Percentiles rank a stretch among this genome's conserved stretches.
These are phyloP conservation scores for Protaetia brevitarsis DNA, from an alignment of 1,140 invertebrate species.

Conservation along the genomic window DNA sequence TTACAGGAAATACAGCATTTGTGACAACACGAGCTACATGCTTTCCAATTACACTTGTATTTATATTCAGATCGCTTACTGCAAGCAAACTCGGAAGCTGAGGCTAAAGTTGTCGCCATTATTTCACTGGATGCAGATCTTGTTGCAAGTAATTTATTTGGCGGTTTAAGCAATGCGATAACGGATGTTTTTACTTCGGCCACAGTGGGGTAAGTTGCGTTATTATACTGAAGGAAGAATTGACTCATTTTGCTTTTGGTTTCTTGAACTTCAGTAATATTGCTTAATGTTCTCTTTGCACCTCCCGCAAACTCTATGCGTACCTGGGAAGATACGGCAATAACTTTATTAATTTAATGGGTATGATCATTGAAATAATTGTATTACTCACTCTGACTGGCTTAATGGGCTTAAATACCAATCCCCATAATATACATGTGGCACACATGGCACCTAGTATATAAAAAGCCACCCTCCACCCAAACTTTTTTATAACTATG, in stretches of 20 bases:
- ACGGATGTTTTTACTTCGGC: slow-evolving; percentile 19
- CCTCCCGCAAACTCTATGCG: neutral
- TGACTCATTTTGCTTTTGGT: slow-evolving; percentile 23
- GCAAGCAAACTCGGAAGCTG: neutral
- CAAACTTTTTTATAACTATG: slow-evolving; percentile 50
- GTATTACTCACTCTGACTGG: slow-evolving; percentile 18
- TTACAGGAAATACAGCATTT: neutral
- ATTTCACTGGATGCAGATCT: slow-evolving; percentile 21
- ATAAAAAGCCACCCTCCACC: slow-evolving; percentile 55
- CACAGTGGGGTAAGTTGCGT: slow-evolving; percentile 22
- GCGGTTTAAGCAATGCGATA: neutral
- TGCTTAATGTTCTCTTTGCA: slow-evolving; percentile 13
- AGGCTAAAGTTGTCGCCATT: slow-evolving; percentile 2
- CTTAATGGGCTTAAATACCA: slow-evolving; percentile 35
- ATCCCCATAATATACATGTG: slow-evolving; percentile 27
- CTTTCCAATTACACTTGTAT: neutral
- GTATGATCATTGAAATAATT: neutral
- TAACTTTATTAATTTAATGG: neutral
- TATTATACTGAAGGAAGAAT: slow-evolving; percentile 21
- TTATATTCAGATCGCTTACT: neutral
- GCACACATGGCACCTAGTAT: slow-evolving; percentile 49
- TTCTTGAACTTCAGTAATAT: slow-evolving; percentile 21
- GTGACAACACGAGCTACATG: neutral
- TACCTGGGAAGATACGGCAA: neutral
- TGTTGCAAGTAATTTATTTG: slow-evolving; percentile 6